A percentile compares a stretch with the other conserved stretches of the same genome.
phyloP scores from a whole-genome alignment of 2,113 vertebrate species.

The Neomonachus schauinslandi region DNA sequence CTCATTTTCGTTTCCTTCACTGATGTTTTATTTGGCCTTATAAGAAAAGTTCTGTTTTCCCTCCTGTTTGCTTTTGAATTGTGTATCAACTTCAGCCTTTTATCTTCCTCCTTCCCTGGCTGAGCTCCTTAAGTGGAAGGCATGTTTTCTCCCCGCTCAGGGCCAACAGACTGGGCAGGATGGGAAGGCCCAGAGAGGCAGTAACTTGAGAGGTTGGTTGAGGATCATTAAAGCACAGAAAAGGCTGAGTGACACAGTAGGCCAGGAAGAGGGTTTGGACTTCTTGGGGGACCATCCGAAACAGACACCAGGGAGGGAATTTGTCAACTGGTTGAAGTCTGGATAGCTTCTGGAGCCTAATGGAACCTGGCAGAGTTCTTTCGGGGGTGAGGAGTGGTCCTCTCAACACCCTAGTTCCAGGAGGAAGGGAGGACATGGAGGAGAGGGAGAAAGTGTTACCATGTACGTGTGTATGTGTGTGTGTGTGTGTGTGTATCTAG shows the following conservation, averaged over 20 bases:
- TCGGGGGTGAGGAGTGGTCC: not conserved
- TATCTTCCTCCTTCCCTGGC: constrained; percentile 41
- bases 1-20: constrained; percentile 69
- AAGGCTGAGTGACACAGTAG: not conserved
- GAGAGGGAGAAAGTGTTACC: not conserved
- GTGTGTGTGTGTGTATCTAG: no score
- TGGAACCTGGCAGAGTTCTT: not conserved
- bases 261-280: constrained; percentile 66
- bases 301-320: constrained; percentile 39
- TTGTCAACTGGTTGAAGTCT: not conserved
- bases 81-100: constrained; percentile 54
- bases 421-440: fast-evolving
- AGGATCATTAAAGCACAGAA: constrained; percentile 64
- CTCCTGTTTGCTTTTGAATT: constrained; percentile 70
- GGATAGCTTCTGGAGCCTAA: constrained; percentile 30
- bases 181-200: constrained; percentile 66
- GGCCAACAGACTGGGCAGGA: not conserved
- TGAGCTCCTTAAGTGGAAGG: constrained; percentile 70
- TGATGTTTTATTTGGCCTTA: constrained; percentile 67
- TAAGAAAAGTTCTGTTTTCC: constrained; percentile 65
- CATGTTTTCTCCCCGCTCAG: constrained; percentile 69
- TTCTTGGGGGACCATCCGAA: constrained; percentile 67
- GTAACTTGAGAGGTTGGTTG: constrained; percentile 60
- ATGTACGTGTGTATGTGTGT: not conserved
- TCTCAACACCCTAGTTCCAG: not conserved